phyloP scores from a whole-genome alignment of 2,113 vertebrate genomes.

The Halcyon senegalensis region DNA sequence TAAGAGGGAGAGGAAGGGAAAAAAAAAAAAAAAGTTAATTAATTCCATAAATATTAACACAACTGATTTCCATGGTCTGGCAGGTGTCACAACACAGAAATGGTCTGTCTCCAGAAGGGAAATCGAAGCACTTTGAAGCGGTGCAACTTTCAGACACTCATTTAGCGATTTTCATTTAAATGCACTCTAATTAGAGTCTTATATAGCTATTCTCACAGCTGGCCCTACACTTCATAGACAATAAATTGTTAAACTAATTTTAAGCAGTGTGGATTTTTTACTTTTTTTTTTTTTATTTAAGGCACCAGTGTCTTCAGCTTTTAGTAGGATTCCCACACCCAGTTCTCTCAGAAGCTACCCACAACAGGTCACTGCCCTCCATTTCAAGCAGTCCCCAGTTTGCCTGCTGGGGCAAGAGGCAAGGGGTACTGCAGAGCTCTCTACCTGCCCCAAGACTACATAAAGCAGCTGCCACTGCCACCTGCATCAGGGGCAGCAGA shows the following conservation, averaged over 20 bases:
- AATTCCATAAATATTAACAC: constrained; percentile 32
- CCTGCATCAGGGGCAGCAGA: background rate
- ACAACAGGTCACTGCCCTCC: background rate
- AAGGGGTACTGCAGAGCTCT: background rate
- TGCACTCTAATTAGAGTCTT: constrained; percentile 12
- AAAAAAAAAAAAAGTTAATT: constrained; percentile 11
- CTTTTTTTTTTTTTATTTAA: background rate
- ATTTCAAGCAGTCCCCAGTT: background rate
- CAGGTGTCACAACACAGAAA: background rate
- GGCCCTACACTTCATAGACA: background rate
- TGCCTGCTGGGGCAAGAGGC: background rate
- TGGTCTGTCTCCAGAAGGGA: background rate
- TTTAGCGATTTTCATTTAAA: background rate
- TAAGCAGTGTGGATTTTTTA: background rate
- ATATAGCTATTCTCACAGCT: background rate
- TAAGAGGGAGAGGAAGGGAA: background rate
- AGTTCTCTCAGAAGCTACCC: background rate
- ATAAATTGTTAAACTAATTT: background rate
- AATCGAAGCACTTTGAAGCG: background rate
- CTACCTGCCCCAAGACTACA: fast-evolving
- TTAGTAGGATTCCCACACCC: background rate
- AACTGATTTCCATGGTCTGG: background rate
- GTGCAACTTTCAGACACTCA: background rate
- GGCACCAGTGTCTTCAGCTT: background rate
- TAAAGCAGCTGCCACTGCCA: background rate